phyloP scores from a whole-genome alignment of 2,888 invertebrate species.

The Noctua fimbriata region DNA sequence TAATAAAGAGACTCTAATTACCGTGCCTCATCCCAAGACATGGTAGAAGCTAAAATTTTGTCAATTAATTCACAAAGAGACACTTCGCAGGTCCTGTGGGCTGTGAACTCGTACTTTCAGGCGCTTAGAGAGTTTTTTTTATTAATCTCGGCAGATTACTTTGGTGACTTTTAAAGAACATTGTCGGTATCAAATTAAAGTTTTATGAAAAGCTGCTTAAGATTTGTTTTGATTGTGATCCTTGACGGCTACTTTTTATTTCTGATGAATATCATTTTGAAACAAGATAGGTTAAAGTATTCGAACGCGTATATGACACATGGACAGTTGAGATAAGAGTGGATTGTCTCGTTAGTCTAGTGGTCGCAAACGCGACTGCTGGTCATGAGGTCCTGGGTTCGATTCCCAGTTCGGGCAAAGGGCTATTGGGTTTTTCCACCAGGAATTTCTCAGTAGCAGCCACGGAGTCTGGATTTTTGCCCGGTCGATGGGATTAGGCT shows the following conservation, averaged over 20 bases:
- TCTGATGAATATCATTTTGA: neutral
- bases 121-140: constrained; percentile 35
- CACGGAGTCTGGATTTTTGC: neutral
- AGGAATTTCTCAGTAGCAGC: neutral
- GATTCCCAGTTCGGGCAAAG: neutral
- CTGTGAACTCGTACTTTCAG: constrained; percentile 29
- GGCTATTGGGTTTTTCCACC: neutral
- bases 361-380: neutral
- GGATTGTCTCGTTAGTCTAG: neutral
- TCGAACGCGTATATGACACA: neutral
- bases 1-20: constrained; percentile 49
- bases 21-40: constrained; percentile 14
- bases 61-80: constrained; percentile 58
- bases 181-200: constrained; percentile 28
- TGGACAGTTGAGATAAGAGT: neutral
- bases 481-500: neutral
- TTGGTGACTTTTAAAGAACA: constrained; percentile 26
- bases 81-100: constrained; percentile 29
- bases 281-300: neutral
- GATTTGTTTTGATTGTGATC: constrained; percentile 14
- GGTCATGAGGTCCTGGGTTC: neutral
- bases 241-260: neutral
- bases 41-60: constrained; percentile 41
- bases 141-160: constrained; percentile 49
- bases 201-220: constrained; percentile 1